These are phyloP conservation scores for Burhinus oedicnemus DNA, from an alignment of 2,113 vertebrate genomes.

Conservation along the genomic window DNA sequence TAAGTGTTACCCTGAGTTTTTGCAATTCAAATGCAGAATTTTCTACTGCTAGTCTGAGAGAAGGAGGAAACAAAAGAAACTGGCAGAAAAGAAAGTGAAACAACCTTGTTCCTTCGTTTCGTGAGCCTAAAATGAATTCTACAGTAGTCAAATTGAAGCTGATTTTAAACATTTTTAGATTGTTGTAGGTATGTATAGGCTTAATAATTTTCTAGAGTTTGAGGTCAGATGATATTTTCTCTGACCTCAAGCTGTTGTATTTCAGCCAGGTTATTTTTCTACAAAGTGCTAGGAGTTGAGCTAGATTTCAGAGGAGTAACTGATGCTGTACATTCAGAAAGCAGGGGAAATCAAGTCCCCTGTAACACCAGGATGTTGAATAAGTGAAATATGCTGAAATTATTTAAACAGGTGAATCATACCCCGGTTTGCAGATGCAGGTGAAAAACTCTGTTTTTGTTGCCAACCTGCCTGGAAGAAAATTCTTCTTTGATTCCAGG, in stretches of 20 bases:
- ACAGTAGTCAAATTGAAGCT: background rate
- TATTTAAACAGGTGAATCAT: conserved; percentile 1
- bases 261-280: conserved; percentile 20
- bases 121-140: background rate
- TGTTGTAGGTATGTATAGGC: background rate
- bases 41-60: background rate
- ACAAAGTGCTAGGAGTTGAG: background rate
- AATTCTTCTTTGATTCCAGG: background rate
- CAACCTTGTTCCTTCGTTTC: background rate
- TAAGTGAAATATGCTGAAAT: background rate
- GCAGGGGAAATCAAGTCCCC: background rate
- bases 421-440: background rate
- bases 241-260: background rate
- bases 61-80: conserved; percentile 6
- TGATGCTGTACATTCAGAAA: background rate
- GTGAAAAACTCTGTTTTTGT: background rate
- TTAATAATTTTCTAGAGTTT: background rate
- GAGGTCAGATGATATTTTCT: background rate
- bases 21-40: conserved; percentile 32
- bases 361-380: background rate
- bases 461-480: background rate
- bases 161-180: background rate
- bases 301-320: background rate
- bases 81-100: conserved; percentile 67
- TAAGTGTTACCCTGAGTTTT: background rate